Conservation (phyloP, 2,888 invertebrate genomes). For the Ecdyonurus torrentis region DNA sequence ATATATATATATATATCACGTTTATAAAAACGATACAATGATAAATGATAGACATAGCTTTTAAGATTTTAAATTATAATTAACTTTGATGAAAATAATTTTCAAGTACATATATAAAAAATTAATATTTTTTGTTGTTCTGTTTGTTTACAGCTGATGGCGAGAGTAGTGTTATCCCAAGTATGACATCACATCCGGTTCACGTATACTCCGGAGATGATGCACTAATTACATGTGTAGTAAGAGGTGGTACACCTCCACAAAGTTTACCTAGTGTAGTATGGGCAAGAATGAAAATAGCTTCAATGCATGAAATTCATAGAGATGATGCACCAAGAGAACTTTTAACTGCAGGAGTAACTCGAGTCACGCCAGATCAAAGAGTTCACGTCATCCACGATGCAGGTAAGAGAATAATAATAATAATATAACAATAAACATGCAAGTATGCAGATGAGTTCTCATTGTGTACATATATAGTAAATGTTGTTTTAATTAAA, state of each 20-base stretch:
- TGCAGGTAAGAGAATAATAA: constrained; percentile 35
- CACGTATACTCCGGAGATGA: constrained; percentile 54
- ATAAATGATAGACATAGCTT: too few species aligned
- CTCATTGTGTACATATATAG: too few species aligned
- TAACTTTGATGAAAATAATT: too few species aligned
- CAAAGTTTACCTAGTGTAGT: constrained; percentile 36
- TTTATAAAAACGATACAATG: too few species aligned
- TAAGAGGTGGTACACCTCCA: constrained; percentile 47
- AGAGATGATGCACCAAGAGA: constrained; percentile 19
- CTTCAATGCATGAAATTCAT: constrained; percentile 34
- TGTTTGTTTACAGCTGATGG: constrained; percentile 2
- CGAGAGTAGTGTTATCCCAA: constrained; percentile 27
- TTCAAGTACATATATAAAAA: too few species aligned
- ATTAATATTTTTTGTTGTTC: not conserved
- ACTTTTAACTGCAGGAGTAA: constrained; percentile 57
- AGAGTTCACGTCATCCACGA: constrained; percentile 59
- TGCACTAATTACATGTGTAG: constrained; percentile 65
- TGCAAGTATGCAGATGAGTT: not conserved
- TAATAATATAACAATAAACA: constrained; percentile 7
- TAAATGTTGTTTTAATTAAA: too few species aligned
- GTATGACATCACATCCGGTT: constrained; percentile 30
- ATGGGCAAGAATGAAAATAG: constrained; percentile 56
- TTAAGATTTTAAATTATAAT: too few species aligned
- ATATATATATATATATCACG: too few species aligned
- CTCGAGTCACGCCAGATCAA: constrained; percentile 55